Base-by-base conservation (phyloP, 1,140 invertebrate genomes). In the Pseudomyrmex concolor region DNA sequence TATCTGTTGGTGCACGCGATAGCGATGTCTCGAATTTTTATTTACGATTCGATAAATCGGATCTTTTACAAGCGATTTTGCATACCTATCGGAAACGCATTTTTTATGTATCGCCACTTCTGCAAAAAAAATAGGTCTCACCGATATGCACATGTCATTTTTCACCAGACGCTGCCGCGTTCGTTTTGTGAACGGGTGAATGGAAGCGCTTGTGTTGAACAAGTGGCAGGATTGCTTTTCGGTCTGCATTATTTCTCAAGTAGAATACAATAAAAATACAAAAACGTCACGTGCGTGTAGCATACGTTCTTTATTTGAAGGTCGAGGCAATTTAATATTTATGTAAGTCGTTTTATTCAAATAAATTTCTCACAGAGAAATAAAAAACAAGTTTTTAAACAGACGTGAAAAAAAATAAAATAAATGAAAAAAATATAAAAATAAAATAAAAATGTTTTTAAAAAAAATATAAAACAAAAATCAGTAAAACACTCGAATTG, bases 21-120 rank as follows among this genome's bases (percentile, higher is more conserved):
- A 68, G 34, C 10, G 12, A 10, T 34, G 7, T 13, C 3, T 62
- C 2, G 25, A 71, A 43, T 71, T 43, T 54, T 9, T 57, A n/a
- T 77, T 77, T 45, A n/a, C 17, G 4, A 57, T 25, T 78, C 45
- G 5, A 51, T 63, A 54, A 19, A 54, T 63, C 25, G 19, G 15
- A 48, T 50, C 1, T 68, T 2, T 45, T 8, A 2, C 17, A 34
- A 3, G 2, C 12, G 17, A 17, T 62, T 50, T 74, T 19, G n/a
- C 8, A 76, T 25, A 25, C 22, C 22, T 25, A 45, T 48, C 7
- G 1, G 5, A 1, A 19, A 0, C 5, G 12, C 2, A n/a, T 54
- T 17, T 54, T 7, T 13, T 17, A 25, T 19, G 22, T 74, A 73
- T 51, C n/a, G 2, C 3, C 3, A 25, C 25, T n/a, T 66, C 55